phyloP scores from a whole-genome alignment of 1,140 invertebrate genomes.

The Drosophila grimshawi region DNA sequence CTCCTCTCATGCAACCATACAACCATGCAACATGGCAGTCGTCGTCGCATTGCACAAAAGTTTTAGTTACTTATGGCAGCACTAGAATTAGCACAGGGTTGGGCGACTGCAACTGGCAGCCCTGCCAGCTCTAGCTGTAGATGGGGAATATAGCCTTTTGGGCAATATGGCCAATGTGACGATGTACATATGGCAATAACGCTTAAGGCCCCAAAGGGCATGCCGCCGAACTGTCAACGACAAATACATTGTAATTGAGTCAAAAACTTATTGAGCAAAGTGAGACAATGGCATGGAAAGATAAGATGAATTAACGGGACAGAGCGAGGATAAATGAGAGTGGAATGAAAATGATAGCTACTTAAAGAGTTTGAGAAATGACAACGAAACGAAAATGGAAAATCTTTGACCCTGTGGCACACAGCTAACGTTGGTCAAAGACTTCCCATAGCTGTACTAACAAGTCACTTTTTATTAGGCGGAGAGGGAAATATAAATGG shows the following conservation, averaged over 20 bases:
- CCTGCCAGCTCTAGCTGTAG: not conserved
- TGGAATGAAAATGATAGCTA: too few species aligned
- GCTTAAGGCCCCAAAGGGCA: not conserved
- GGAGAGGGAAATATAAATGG: too few species aligned
- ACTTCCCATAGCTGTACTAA: too few species aligned
- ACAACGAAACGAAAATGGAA: too few species aligned
- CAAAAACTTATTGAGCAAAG: not conserved
- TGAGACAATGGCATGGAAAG: not conserved
- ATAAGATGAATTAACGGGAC: too few species aligned
- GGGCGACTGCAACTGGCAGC: not conserved
- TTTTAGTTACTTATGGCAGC: conserved; percentile 39
- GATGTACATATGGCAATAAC: conserved; percentile 29
- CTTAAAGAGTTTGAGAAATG: too few species aligned
- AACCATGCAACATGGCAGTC: conserved; percentile 16
- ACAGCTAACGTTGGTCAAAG: too few species aligned
- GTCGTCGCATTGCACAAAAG: conserved; percentile 31
- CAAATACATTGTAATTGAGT: not conserved
- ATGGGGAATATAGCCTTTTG: conserved; percentile 28
- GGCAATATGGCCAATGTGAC: conserved; percentile 35
- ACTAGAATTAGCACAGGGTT: conserved; percentile 21
- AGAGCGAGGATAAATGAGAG: too few species aligned
- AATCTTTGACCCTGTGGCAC: too few species aligned
- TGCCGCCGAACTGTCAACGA: not conserved
- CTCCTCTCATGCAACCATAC: not conserved
- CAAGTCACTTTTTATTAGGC: too few species aligned